Conservation (phyloP, 2,113 vertebrate genomes). For the Amblyornis subalaris region DNA sequence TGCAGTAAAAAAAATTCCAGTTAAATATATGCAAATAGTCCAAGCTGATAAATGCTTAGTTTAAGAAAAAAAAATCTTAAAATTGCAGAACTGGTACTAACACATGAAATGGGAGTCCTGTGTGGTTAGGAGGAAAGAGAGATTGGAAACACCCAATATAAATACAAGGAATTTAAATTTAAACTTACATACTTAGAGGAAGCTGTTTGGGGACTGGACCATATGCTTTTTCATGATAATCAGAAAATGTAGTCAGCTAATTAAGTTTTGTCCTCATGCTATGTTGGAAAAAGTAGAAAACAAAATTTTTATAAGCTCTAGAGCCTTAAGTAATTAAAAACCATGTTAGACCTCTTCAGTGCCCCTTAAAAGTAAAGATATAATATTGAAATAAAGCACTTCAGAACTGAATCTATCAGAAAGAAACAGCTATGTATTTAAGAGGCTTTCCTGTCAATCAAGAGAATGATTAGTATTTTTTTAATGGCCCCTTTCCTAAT, state of each 20-base stretch:
- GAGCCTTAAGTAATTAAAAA: not conserved
- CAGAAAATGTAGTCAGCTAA: not conserved
- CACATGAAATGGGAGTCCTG: not conserved
- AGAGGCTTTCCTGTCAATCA: not conserved
- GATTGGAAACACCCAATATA: not conserved
- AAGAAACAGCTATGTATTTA: not conserved
- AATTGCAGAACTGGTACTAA: not conserved
- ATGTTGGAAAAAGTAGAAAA: not conserved
- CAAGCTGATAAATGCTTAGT: not conserved
- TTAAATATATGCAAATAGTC: not conserved
- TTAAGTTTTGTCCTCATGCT: not conserved
- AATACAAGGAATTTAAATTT: not conserved
- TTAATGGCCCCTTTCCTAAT: not conserved
- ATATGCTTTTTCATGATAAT: not conserved
- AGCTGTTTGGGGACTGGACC: not conserved
- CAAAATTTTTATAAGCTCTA: not conserved
- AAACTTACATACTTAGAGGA: not conserved
- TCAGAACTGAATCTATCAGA: not conserved
- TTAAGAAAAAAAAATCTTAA: not conserved
- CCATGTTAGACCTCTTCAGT: not conserved
- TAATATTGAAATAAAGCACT: not conserved
- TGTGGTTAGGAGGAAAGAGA: not conserved
- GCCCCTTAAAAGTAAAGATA: not conserved
- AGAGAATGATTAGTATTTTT: not conserved
- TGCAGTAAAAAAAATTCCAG: not conserved